Conservation (phyloP, 2,113 vertebrate genomes). For the Patagioenas fasciata region DNA sequence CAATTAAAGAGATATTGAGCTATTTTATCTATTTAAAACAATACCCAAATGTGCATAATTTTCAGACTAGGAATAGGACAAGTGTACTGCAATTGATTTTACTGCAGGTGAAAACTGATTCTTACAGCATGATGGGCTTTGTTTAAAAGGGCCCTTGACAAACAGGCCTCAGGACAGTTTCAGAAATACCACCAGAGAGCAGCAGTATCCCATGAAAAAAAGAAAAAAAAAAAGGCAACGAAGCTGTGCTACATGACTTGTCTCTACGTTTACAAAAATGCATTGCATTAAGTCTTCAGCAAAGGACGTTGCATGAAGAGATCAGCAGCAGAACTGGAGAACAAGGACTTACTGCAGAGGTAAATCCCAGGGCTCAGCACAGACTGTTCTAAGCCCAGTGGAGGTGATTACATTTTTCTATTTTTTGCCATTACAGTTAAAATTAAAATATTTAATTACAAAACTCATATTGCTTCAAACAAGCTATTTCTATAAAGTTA, state of each 20-base stretch:
- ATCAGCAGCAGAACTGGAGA: not conserved
- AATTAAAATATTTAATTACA: not conserved
- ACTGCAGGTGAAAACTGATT: not conserved
- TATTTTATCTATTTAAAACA: not conserved
- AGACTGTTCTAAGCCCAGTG: not conserved
- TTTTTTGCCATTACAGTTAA: not conserved
- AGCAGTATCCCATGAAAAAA: constrained; percentile 12
- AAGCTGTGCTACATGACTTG: not conserved
- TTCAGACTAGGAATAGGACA: not conserved
- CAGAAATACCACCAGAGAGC: constrained; percentile 50
- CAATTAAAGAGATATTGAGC: not conserved
- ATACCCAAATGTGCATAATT: not conserved
- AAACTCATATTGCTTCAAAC: not conserved
- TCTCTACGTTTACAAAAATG: not conserved
- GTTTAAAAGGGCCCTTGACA: not conserved
- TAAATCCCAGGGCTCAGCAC: not conserved
- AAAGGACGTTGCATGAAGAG: not conserved
- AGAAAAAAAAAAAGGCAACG: not conserved
- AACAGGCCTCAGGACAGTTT: not conserved
- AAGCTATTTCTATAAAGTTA: not conserved
- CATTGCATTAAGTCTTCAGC: not conserved
- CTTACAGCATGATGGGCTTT: not conserved
- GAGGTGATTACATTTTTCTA: not conserved
- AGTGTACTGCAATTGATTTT: not conserved
- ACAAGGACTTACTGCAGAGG: not conserved